Conservation (phyloP, 2,888 invertebrate species). For the Sturmia bella region DNA sequence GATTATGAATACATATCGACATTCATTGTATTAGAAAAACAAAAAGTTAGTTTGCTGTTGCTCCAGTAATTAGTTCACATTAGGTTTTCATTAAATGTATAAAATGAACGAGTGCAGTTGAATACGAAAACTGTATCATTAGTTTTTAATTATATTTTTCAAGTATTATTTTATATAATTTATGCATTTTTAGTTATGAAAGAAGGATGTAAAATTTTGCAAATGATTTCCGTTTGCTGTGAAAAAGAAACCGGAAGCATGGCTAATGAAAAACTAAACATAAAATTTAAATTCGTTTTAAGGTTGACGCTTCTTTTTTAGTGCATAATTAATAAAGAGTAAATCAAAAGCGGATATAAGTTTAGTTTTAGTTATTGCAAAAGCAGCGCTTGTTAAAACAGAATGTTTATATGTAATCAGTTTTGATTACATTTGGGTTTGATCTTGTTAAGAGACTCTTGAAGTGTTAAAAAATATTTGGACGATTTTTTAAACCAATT, state of each 20-base stretch:
- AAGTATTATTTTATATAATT: constrained; percentile 26
- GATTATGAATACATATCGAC: not conserved
- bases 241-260: constrained; percentile 66
- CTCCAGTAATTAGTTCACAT: constrained; percentile 59
- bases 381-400: too few relatives aligned
- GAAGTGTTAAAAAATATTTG: too few relatives aligned
- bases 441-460: too few relatives aligned
- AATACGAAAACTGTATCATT: constrained; percentile 25
- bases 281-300: constrained; percentile 27
- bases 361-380: not conserved
- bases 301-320: constrained; percentile 9
- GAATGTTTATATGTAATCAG: too few relatives aligned
- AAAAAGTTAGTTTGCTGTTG: constrained; percentile 25
- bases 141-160: constrained; percentile 33
- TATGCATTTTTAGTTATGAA: constrained; percentile 50
- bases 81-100: constrained; percentile 57
- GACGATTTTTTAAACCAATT: too few relatives aligned
- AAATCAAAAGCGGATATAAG: constrained; percentile 12
- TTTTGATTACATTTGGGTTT: too few relatives aligned
- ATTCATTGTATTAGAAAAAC: constrained; percentile 32
- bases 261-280: constrained; percentile 65
- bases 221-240: constrained; percentile 71
- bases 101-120: constrained; percentile 52
- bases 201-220: constrained; percentile 68
- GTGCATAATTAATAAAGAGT: constrained; percentile 15